These are phyloP conservation scores for Dryoscopus gambensis DNA, from an alignment of 2,113 vertebrate species.

Conservation along the genomic window DNA sequence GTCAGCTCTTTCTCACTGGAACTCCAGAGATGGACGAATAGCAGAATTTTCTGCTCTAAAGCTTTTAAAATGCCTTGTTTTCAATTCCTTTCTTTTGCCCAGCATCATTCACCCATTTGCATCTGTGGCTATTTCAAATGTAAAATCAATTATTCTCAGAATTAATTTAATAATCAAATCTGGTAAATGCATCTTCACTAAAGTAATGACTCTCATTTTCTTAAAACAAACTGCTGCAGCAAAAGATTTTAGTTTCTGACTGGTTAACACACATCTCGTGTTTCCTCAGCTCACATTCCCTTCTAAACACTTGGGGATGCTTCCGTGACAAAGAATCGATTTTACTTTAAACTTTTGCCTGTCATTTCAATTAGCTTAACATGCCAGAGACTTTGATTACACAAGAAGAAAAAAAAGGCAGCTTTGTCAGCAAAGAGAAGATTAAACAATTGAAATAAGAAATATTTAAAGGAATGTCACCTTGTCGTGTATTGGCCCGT, in stretches of 20 bases:
- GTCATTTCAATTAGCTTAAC: slow-evolving; percentile 42
- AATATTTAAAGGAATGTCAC: slow-evolving; percentile 11
- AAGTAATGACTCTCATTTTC: neutral
- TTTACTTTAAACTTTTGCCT: slow-evolving; percentile 39
- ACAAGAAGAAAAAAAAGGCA: neutral
- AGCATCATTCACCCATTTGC: neutral
- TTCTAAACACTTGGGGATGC: neutral
- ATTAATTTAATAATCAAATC: neutral
- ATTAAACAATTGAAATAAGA: slow-evolving; percentile 28
- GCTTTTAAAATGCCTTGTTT: neutral
- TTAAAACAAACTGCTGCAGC: neutral
- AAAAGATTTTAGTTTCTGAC: neutral
- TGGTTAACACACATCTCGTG: neutral
- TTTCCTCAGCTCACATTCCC: neutral
- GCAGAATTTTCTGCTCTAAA: neutral
- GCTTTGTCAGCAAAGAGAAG: slow-evolving; percentile 35
- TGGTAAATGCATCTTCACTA: neutral
- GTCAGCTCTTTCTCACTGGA: neutral
- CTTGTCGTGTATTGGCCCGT: neutral
- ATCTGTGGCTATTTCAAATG: neutral
- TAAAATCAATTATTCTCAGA: neutral
- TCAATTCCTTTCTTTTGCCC: neutral
- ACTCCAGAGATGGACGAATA: neutral
- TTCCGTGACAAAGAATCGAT: slow-evolving; percentile 34
- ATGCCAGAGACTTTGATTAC: slow-evolving; percentile 37